Evolutionary conservation across 2,113 vertebrate species (phyloP).

Genomic region (Mustela lutreola): DNA sequence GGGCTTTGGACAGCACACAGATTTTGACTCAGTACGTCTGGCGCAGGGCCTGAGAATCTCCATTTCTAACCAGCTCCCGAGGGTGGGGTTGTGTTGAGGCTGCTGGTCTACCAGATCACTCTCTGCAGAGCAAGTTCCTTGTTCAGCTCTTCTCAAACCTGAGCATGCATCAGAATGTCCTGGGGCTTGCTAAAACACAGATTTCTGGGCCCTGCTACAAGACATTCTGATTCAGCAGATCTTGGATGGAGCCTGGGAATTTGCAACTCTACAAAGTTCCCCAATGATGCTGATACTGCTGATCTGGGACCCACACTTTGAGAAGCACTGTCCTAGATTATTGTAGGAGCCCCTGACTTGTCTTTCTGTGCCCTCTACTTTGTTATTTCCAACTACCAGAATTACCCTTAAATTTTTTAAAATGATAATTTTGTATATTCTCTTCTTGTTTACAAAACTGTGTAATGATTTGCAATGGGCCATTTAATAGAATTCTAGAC

Average conservation of each 20-base stretch:
- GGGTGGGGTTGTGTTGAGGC: not conserved
- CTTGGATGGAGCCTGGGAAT: not conserved
- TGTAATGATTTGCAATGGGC: not conserved
- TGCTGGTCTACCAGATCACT: not conserved
- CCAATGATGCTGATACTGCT: not conserved
- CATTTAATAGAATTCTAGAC: not conserved
- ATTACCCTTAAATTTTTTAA: conserved; percentile 1
- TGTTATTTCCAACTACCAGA: not conserved
- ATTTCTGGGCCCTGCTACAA: not conserved
- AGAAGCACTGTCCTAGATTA: not conserved
- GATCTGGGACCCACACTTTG: not conserved
- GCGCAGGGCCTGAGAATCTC: not conserved
- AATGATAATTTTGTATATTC: not conserved
- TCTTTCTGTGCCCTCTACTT: not conserved
- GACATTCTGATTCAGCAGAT: not conserved
- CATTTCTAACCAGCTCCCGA: not conserved
- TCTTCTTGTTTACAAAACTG: conserved; percentile 21
- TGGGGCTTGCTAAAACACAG: not conserved
- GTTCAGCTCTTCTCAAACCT: not conserved
- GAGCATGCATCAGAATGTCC: not conserved
- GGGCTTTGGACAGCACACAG: not conserved
- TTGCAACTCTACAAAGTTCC: not conserved
- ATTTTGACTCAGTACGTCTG: not conserved
- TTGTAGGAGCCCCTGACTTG: not conserved
- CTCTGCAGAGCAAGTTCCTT: not conserved